phyloP scores from a whole-genome alignment of 1,140 invertebrate species.

The Lepidostoma basale region DNA sequence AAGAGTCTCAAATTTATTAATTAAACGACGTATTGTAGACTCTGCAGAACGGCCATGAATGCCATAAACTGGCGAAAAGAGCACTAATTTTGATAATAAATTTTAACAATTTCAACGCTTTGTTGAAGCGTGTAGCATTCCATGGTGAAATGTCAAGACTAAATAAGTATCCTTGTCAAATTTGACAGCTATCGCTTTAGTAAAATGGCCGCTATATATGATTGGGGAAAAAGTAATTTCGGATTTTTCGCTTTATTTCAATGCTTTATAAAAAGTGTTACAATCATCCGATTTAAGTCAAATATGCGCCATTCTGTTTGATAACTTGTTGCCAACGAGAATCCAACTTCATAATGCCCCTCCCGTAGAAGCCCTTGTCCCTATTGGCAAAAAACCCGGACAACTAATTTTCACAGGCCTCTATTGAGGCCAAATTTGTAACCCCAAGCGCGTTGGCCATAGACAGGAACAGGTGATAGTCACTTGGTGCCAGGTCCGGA shows the following conservation, averaged over 20 bases:
- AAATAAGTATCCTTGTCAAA: too few species aligned
- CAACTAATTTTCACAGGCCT: background rate
- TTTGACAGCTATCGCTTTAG: too few species aligned
- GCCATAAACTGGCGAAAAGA: too few species aligned
- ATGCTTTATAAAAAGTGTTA: slow-evolving; percentile 19
- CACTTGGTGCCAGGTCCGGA: background rate
- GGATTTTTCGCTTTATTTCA: slow-evolving; percentile 23
- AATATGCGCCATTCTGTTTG: slow-evolving; percentile 10
- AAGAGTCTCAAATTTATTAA: too few species aligned
- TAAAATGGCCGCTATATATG: too few species aligned
- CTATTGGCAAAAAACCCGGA: background rate
- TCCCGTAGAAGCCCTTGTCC: slow-evolving; percentile 11
- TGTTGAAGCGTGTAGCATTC: too few species aligned
- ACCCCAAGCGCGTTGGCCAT: background rate
- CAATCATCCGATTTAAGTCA: slow-evolving; percentile 3
- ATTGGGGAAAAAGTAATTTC: slow-evolving; percentile 17
- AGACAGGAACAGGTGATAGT: background rate
- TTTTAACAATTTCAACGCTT: too few species aligned
- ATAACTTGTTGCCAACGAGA: slow-evolving; percentile 6
- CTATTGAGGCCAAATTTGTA: background rate
- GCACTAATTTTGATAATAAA: too few species aligned
- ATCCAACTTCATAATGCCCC: slow-evolving; percentile 11
- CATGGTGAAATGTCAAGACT: too few species aligned
- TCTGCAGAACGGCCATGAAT: too few species aligned
- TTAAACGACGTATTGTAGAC: too few species aligned